These are phyloP conservation scores for Leucophenga montana DNA, from an alignment of 2,888 invertebrate genomes.

Conservation along the genomic window DNA sequence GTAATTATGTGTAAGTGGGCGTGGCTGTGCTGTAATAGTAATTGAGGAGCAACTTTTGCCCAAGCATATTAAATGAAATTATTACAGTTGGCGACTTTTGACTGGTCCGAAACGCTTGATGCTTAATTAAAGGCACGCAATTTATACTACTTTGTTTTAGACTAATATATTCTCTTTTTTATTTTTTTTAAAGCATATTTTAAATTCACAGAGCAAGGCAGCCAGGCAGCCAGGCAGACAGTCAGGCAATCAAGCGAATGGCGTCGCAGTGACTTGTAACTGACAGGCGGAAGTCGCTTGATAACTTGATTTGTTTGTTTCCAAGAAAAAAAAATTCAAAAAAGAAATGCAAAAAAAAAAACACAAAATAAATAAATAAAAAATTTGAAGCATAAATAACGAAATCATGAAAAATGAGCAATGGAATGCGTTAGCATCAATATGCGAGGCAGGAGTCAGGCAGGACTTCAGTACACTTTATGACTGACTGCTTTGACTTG, in stretches of 20 bases:
- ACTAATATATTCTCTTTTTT: background rate
- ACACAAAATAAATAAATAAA: background rate
- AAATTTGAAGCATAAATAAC: background rate
- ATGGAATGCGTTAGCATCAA: too few relatives aligned
- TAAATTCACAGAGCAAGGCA: too few relatives aligned
- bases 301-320: conserved; percentile 11
- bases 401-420: background rate
- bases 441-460: too few relatives aligned
- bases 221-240: too few relatives aligned
- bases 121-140: conserved; percentile 11
- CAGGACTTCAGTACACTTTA: background rate
- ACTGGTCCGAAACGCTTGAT: background rate
- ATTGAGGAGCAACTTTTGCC: conserved; percentile 4
- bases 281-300: background rate
- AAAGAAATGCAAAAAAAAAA: background rate
- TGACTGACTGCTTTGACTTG: too few relatives aligned
- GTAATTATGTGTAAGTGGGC: conserved; percentile 15
- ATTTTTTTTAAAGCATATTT: background rate
- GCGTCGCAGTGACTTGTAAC: too few relatives aligned
- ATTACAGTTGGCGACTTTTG: conserved; percentile 5
- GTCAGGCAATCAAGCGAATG: too few relatives aligned
- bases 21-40: background rate
- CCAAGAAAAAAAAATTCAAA: background rate
- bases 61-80: conserved; percentile 4
- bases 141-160: background rate